These are phyloP conservation scores for Papilio xuthus DNA, from an alignment of 1,140 invertebrate species.

Conservation along the genomic window DNA sequence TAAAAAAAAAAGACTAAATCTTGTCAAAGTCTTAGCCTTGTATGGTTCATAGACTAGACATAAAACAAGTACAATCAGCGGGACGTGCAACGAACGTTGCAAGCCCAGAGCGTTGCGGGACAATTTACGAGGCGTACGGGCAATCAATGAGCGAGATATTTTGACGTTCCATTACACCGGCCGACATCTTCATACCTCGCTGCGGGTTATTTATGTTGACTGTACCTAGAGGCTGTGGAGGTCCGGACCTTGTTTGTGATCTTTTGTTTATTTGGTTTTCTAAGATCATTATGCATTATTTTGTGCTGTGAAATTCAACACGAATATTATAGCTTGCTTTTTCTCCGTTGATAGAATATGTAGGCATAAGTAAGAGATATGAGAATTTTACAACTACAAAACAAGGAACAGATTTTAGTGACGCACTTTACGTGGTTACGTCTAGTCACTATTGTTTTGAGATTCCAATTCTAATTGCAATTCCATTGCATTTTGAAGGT, in stretches of 20 bases:
- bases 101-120: conserved; percentile 46
- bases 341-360: no score
- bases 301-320: not conserved
- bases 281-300: not conserved
- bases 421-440: no score
- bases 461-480: no score
- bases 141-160: conserved; percentile 70
- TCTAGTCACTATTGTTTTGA: no score
- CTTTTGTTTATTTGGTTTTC: conserved; percentile 29
- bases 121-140: conserved; percentile 55
- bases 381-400: not conserved
- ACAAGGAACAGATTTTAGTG: no score
- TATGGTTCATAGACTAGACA: conserved; percentile 38
- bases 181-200: conserved; percentile 70
- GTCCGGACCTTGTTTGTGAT: conserved; percentile 41
- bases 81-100: conserved; percentile 52
- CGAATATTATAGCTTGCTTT: not conserved
- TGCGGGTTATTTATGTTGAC: conserved; percentile 61
- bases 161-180: conserved; percentile 69
- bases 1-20: not conserved
- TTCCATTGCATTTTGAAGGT: no score
- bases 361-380: not conserved
- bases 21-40: conserved; percentile 2
- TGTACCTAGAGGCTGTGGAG: conserved; percentile 55
- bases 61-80: conserved; percentile 67